Evolutionary conservation across 2,888 invertebrate genomes (phyloP), one percentile per base, ranked within the genome.

Genomic region (Bellardia pandia): DNA sequence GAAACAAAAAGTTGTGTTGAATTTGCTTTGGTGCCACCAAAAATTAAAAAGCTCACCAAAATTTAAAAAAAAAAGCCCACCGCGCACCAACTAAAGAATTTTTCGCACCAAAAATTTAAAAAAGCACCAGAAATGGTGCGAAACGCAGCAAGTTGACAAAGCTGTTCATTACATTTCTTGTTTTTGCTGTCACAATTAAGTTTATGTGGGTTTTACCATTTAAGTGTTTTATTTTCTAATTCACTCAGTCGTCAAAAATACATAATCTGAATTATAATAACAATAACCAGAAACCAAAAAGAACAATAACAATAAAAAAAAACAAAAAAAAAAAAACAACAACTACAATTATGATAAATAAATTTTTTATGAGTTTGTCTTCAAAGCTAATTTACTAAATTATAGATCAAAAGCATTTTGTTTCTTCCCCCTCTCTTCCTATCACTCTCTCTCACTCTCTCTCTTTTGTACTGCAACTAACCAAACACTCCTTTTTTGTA

Each of bases 361-460:
- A 83, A 74, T 23, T 62, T 68, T 81, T 66, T 69, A 85, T 82
- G 81, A 78, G 58, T 84, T 83, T 80, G 66, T 85, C 78, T 86
- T 82, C 87, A 82, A 87, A 87, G 87, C 85, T 78, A 87, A 87
- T 87, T 85, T 87, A 69, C 85, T 85, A 85, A 87, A 87, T 87
- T 87, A 85, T 82, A 87, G 85, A 87, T 87, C 87, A 81, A 87
- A 87, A 87, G 87, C 81, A 81, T 75, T 77, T 37, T 56, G 30
- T 77, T 71, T 23, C 42, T 83, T 53, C 58, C 14, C 11, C 30
- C 48, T 53, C 30, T 37, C 13, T 45, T 2, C 45, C 11, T 1
- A 11, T 45, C 11, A 0, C 45, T 45, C 45, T 45, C 9, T 6
- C 42, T 62, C 53, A 30, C 51, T 48, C 60, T n/a, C n/a, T n/a